These are phyloP conservation scores for Chaenocephalus aceratus DNA, from an alignment of 2,113 vertebrate genomes.

Conservation along the genomic window DNA sequence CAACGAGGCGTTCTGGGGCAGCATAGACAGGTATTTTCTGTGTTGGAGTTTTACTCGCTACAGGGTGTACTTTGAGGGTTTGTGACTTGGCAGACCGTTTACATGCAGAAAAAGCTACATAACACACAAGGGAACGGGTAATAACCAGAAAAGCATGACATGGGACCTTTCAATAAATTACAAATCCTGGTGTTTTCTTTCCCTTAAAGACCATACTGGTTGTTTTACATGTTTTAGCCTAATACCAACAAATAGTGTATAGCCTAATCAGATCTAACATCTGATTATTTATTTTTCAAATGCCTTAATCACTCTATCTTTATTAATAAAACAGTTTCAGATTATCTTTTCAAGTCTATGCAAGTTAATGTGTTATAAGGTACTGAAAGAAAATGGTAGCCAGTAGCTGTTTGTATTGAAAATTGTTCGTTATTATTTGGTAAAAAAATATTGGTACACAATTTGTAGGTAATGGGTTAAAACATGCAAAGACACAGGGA, in stretches of 20 bases:
- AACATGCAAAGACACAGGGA: conserved; percentile 43
- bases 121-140: too few relatives aligned
- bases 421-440: conserved; percentile 7
- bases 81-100: too few relatives aligned
- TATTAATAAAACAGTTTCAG: background rate
- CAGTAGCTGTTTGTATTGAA: conserved; percentile 5
- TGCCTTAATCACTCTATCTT: background rate
- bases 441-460: background rate
- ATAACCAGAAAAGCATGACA: too few relatives aligned
- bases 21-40: too few relatives aligned
- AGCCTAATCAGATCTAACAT: background rate
- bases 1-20: too few relatives aligned
- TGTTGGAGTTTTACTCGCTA: too few relatives aligned
- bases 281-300: conserved; percentile 5
- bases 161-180: background rate
- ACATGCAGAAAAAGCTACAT: too few relatives aligned
- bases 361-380: conserved; percentile 9
- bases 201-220: conserved; percentile 27
- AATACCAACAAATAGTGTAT: conserved; percentile 16
- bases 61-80: too few relatives aligned
- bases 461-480: conserved; percentile 15
- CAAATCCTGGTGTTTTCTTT: conserved; percentile 52
- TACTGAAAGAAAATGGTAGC: conserved; percentile 11
- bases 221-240: conserved; percentile 59
- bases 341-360: conserved; percentile 5